phyloP scores from a whole-genome alignment of 2,888 invertebrate genomes.

The Parnassius apollo region DNA sequence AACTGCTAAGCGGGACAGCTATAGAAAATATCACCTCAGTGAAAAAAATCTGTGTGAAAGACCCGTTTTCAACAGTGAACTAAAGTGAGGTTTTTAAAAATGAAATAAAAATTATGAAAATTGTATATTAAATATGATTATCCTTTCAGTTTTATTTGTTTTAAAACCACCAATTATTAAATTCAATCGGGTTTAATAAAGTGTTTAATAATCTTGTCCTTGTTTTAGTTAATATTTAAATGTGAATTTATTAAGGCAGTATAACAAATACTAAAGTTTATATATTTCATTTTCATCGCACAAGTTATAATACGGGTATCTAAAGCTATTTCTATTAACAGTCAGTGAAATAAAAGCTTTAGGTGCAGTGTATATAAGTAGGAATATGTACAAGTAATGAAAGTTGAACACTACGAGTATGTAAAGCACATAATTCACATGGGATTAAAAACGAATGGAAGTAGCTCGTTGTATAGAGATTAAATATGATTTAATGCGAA shows the following conservation, averaged over 20 bases:
- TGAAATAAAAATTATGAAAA: too few relatives aligned
- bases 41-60: too few relatives aligned
- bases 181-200: too few relatives aligned
- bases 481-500: conserved; percentile 14
- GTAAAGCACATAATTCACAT: conserved; percentile 13
- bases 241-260: too few relatives aligned
- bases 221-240: conserved; percentile 2
- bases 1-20: too few relatives aligned
- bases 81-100: too few relatives aligned
- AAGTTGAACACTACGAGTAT: conserved; percentile 3
- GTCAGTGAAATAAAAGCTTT: conserved; percentile 15
- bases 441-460: conserved; percentile 16
- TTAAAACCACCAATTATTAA: too few relatives aligned
- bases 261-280: conserved; percentile 28
- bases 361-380: neutral
- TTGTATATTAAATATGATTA: too few relatives aligned
- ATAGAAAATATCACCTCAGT: too few relatives aligned
- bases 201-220: too few relatives aligned
- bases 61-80: too few relatives aligned
- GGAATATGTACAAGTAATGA: neutral
- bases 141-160: too few relatives aligned
- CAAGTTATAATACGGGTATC: conserved; percentile 29
- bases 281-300: conserved; percentile 31
- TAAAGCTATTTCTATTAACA: conserved; percentile 25
- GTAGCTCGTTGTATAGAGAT: conserved; percentile 8